A percentile compares a stretch with the other conserved stretches of the same genome.
Conservation (phyloP, 2,113 vertebrate genomes). For the Pseudonaja textilis region DNA sequence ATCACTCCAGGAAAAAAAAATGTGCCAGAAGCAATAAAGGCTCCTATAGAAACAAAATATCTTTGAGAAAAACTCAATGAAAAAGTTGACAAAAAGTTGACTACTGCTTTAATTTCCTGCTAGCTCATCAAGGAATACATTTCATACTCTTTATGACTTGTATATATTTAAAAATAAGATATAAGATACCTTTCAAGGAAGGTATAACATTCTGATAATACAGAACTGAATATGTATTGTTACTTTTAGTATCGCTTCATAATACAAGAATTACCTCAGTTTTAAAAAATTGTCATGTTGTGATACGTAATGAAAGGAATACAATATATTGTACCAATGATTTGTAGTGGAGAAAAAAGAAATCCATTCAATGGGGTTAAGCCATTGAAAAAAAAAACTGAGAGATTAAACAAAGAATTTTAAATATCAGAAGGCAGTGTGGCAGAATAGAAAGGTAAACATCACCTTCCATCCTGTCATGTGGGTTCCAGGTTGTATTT, state of each 20-base stretch:
- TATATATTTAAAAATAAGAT: background rate
- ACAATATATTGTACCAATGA: constrained; percentile 34
- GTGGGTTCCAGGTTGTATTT: background rate
- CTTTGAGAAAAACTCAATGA: background rate
- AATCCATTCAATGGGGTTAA: constrained; percentile 52
- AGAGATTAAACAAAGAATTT: background rate
- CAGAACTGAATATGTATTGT: constrained; percentile 1
- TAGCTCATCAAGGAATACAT: too few relatives aligned
- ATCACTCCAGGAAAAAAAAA: background rate
- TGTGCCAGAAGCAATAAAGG: background rate
- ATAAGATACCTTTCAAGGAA: background rate
- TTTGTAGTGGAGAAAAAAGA: constrained; percentile 57
- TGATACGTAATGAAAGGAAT: constrained; percentile 37
- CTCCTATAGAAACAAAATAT: background rate
- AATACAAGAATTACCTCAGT: constrained; percentile 24
- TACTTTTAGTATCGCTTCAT: constrained; percentile 24
- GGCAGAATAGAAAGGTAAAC: background rate
- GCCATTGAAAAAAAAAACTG: constrained; percentile 22
- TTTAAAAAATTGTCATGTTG: constrained; percentile 45
- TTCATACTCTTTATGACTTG: background rate
- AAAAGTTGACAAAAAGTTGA: background rate
- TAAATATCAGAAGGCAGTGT: background rate
- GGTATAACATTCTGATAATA: constrained; percentile 37
- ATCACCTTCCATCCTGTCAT: background rate
- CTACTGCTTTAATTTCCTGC: background rate